Conservation (phyloP, 2,797 vertebrate genomes). For the Pristis pectinata region DNA sequence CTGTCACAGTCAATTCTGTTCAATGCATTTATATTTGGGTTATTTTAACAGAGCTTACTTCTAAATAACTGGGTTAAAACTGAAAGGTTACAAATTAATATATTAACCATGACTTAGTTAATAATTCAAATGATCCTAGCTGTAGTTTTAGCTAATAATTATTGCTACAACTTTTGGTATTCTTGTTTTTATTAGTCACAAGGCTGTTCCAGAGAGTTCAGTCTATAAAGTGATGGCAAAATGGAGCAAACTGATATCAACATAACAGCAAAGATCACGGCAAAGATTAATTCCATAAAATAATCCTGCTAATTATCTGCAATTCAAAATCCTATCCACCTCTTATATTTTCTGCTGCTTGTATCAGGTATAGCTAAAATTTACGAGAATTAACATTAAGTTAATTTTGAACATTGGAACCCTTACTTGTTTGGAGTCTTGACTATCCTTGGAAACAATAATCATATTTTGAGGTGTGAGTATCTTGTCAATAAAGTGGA, state of each 20-base stretch:
- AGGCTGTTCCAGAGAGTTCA: background rate
- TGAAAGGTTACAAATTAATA: too few relatives aligned
- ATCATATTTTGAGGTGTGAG: constrained; percentile 58
- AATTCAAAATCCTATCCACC: background rate
- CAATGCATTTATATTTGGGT: background rate
- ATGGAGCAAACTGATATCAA: background rate
- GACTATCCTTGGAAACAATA: constrained; percentile 42
- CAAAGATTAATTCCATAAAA: background rate
- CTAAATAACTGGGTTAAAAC: background rate
- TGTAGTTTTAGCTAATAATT: background rate
- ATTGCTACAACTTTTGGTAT: too few relatives aligned
- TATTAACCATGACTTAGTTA: background rate
- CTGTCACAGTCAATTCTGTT: background rate
- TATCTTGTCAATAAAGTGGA: constrained; percentile 72
- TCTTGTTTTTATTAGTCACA: background rate
- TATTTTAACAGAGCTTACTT: background rate
- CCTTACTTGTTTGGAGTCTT: constrained; percentile 50
- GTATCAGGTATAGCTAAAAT: too few relatives aligned
- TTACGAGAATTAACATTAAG: background rate
- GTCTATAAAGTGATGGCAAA: too few relatives aligned
- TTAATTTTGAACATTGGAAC: background rate
- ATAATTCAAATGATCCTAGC: background rate
- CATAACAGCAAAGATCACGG: background rate
- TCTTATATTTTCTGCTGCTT: background rate
- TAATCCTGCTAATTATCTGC: background rate